These are phyloP conservation scores for Acridotheres tristis DNA, from an alignment of 2,797 vertebrate genomes.

Conservation along the genomic window DNA sequence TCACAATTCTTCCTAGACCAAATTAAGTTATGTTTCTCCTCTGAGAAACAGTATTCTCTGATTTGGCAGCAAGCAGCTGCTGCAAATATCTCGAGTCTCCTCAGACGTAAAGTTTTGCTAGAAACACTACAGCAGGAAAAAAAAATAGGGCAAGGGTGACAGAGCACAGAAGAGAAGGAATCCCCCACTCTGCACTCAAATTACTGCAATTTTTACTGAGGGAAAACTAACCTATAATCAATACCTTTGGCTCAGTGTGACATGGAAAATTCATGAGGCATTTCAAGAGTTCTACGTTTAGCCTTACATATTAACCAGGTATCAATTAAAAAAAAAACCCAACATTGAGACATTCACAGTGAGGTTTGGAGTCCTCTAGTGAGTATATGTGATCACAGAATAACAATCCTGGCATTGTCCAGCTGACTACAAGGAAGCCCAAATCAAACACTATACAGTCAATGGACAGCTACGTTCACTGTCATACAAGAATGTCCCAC, in stretches of 20 bases:
- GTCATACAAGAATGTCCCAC: neutral
- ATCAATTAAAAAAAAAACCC: neutral
- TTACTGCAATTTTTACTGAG: neutral
- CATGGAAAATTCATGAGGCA: neutral
- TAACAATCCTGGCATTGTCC: neutral
- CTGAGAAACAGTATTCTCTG: neutral
- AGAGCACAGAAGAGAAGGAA: neutral
- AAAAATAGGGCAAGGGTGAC: neutral
- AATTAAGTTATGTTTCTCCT: neutral
- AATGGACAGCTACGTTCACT: neutral
- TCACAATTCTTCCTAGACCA: neutral
- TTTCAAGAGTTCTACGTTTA: neutral
- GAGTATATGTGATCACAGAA: neutral
- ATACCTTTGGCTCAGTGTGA: neutral
- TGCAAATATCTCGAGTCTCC: neutral
- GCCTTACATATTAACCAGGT: neutral
- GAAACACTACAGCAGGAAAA: neutral
- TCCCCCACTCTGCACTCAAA: neutral
- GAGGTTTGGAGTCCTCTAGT: neutral
- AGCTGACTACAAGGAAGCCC: neutral
- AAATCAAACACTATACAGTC: neutral
- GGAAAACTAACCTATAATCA: neutral
- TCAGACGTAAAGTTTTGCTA: neutral
- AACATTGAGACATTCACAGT: neutral
- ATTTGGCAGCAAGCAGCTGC: neutral